Percentiles rank a stretch among this genome's conserved stretches.
phyloP scores from a whole-genome alignment of 2,113 vertebrate species.

The Lophotis ruficrista region DNA sequence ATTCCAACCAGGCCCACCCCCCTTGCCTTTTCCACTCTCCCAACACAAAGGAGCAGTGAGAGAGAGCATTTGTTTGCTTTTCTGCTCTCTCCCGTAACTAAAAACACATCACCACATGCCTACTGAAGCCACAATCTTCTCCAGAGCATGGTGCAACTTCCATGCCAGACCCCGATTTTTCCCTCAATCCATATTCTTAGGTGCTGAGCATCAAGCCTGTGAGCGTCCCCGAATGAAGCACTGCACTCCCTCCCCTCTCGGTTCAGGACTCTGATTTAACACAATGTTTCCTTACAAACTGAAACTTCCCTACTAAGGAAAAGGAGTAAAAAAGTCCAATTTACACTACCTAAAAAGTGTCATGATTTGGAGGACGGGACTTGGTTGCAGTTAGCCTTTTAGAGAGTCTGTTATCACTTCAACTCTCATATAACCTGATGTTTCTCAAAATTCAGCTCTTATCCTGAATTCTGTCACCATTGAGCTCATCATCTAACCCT shows the following conservation, averaged over 20 bases:
- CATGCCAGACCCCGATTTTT: fast-evolving
- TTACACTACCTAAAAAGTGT: neutral
- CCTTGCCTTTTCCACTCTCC: neutral
- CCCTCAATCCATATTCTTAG: neutral
- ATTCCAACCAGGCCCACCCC: neutral
- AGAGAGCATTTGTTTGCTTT: neutral
- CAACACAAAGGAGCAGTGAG: neutral
- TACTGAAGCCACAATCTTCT: neutral
- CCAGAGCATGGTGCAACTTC: neutral
- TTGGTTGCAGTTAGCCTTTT: neutral
- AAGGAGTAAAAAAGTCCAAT: neutral
- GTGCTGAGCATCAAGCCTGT: neutral
- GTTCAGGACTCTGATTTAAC: neutral
- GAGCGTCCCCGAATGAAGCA: neutral
- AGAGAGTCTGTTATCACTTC: neutral
- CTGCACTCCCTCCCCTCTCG: neutral
- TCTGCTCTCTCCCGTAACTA: neutral
- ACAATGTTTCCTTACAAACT: neutral
- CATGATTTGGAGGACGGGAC: neutral
- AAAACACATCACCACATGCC: neutral
- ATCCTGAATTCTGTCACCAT: neutral
- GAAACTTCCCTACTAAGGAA: neutral
- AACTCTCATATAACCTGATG: neutral
- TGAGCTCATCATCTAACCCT: neutral
- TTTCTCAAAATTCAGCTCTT: neutral